A percentile compares a stretch with the other conserved stretches of the same genome.
Conservation (phyloP, 2,797 vertebrate genomes). For the Coranthus polyacanthus region DNA sequence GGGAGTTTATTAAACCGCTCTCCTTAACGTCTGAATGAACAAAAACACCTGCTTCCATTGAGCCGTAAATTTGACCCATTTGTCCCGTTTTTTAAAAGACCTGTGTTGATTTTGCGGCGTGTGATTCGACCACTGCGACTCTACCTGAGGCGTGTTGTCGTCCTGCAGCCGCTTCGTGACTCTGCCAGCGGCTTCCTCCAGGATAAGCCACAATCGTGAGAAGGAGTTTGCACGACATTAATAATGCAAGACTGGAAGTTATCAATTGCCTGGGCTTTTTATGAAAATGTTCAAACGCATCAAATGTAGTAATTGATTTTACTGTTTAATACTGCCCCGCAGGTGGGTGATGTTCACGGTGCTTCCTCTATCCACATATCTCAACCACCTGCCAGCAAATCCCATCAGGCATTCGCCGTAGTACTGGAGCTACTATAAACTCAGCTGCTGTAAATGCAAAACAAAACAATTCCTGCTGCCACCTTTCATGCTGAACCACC, state of each 20-base stretch:
- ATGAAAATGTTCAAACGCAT: too few species aligned
- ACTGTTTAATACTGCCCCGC: neutral
- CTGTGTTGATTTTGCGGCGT: too few species aligned
- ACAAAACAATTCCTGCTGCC: neutral
- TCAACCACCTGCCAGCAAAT: neutral
- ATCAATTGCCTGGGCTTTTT: neutral
- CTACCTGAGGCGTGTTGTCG: neutral
- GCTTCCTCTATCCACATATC: neutral
- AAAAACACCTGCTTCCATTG: too few species aligned
- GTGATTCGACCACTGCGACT: too few species aligned
- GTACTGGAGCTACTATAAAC: neutral
- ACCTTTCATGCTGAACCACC: neutral
- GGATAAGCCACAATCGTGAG: neutral
- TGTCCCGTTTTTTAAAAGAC: too few species aligned
- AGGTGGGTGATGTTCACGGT: neutral
- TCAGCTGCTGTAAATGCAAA: conserved; percentile 1
- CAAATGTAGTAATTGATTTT: too few species aligned
- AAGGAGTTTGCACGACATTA: neutral
- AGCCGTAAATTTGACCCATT: too few species aligned
- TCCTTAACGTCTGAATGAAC: too few species aligned
- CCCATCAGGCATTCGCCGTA: neutral
- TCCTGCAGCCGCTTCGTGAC: neutral
- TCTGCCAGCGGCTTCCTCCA: neutral
- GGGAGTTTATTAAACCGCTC: too few species aligned
- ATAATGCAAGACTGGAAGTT: neutral